These are phyloP conservation scores for Oncorhynchus kisutch DNA, from an alignment of 2,113 vertebrate genomes.

Conservation along the genomic window DNA sequence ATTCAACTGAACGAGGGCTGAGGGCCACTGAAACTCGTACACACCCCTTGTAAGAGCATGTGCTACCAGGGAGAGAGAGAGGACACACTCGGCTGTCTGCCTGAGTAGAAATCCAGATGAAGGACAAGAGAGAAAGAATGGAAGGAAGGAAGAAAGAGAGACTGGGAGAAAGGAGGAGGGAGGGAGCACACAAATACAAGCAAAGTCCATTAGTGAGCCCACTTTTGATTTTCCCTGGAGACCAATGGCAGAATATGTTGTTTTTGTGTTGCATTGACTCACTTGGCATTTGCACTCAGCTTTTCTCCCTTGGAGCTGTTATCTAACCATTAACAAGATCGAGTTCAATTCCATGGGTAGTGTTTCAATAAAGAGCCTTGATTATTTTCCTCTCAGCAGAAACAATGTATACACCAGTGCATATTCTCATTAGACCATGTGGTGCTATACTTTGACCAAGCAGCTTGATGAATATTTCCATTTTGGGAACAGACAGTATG, in stretches of 20 bases:
- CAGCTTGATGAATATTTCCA: background rate
- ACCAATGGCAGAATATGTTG: background rate
- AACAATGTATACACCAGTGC: background rate
- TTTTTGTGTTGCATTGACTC: constrained; percentile 3
- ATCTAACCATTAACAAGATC: background rate
- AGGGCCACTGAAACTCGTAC: background rate
- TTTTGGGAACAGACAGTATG: background rate
- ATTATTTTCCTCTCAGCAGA: background rate
- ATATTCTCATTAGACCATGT: background rate
- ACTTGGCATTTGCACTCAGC: constrained; percentile 5
- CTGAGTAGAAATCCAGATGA: background rate
- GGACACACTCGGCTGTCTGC: background rate
- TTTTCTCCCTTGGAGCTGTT: background rate
- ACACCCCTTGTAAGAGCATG: background rate
- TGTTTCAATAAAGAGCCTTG: background rate
- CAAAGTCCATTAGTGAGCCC: constrained; percentile 18
- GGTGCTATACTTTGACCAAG: background rate
- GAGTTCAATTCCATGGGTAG: background rate
- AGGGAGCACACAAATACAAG: constrained; percentile 7
- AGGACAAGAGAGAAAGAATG: background rate
- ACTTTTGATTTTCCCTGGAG: background rate
- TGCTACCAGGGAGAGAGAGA: background rate
- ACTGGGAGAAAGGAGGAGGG: background rate
- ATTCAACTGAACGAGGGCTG: background rate
- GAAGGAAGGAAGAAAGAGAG: background rate